A percentile compares a stretch with the other conserved stretches of the same genome.
Evolutionary conservation across 2,113 vertebrate species (phyloP).

Genomic region (Nycticorax nycticorax): DNA sequence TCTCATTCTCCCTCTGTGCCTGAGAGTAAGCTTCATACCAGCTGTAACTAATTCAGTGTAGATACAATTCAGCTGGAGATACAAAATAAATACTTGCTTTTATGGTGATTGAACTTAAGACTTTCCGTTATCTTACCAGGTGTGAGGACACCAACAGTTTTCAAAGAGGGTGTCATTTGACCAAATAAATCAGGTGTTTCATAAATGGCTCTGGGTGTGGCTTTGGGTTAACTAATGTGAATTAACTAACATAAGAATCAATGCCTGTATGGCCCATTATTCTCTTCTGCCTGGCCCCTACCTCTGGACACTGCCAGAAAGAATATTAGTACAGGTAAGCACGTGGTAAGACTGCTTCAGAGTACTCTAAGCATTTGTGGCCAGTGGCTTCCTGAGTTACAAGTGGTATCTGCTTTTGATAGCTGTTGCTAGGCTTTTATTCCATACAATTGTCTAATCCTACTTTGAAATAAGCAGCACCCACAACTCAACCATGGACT

Average conservation of each 20-base stretch:
- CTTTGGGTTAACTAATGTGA: background rate
- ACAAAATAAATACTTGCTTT: background rate
- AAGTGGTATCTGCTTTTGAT: background rate
- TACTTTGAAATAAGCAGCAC: background rate
- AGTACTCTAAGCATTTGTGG: background rate
- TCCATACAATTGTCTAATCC: background rate
- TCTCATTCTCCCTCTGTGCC: background rate
- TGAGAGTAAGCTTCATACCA: background rate
- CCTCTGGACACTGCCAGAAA: rapidly evolving
- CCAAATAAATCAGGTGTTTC: background rate
- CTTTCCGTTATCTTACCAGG: background rate
- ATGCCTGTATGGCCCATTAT: rapidly evolving
- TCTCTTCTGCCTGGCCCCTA: background rate
- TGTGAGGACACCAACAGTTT: background rate
- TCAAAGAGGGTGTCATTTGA: background rate
- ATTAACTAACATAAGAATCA: background rate
- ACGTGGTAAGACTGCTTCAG: background rate
- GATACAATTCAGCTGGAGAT: background rate
- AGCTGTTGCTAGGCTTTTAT: background rate
- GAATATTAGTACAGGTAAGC: background rate
- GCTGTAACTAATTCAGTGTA: background rate
- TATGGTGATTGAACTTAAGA: background rate
- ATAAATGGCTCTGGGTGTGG: background rate
- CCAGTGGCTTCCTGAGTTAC: background rate
- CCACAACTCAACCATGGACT: background rate